A percentile compares a stretch with the other conserved stretches of the same genome.
Conservation (phyloP, 1,140 invertebrate genomes). For the Gerris buenoi region DNA sequence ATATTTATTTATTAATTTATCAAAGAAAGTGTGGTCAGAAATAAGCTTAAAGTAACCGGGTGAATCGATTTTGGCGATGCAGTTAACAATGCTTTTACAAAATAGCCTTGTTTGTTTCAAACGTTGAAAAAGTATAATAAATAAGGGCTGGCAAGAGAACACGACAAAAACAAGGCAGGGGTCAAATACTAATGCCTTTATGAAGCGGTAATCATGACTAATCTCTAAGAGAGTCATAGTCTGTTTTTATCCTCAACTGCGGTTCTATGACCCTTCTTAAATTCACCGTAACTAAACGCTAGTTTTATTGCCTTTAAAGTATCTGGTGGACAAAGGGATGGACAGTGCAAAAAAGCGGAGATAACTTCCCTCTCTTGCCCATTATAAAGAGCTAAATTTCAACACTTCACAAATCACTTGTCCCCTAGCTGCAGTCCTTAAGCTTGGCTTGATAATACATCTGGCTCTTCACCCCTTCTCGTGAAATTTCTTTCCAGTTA, state of each 20-base stretch:
- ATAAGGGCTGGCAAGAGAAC: not conserved
- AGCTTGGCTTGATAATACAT: not conserved
- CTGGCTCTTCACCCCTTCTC: not conserved
- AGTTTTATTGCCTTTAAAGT: not conserved
- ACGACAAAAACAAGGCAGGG: not conserved
- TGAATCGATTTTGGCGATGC: too few species aligned
- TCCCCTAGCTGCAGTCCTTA: not conserved
- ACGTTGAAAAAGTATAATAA: not conserved
- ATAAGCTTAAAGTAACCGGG: too few species aligned
- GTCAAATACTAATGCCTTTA: not conserved
- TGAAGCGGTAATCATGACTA: not conserved
- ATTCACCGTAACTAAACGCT: not conserved
- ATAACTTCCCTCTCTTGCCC: not conserved
- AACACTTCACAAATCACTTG: not conserved
- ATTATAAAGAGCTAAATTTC: not conserved
- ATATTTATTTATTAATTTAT: too few species aligned
- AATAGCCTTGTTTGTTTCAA: too few species aligned
- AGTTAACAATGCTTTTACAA: too few species aligned
- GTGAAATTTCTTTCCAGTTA: not conserved
- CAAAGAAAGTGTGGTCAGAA: too few species aligned
- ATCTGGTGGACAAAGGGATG: not conserved
- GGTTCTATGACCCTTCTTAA: not conserved
- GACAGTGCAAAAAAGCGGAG: not conserved
- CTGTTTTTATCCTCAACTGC: not conserved
- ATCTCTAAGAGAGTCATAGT: not conserved